Evolutionary conservation across 1,140 invertebrate genomes (phyloP).

Genomic region (Ceratina japonica): DNA sequence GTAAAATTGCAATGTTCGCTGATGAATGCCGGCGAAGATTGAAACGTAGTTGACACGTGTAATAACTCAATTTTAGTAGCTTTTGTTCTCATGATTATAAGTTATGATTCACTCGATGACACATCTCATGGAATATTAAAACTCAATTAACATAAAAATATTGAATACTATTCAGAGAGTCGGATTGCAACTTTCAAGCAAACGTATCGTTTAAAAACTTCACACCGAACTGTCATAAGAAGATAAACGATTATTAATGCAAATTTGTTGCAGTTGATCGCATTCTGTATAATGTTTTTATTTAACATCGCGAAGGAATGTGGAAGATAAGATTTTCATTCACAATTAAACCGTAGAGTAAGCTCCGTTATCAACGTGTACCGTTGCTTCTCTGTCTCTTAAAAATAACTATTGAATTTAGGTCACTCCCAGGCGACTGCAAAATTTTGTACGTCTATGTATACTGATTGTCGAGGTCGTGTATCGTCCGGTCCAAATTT

Average conservation of each 20-base stretch:
- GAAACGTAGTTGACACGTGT: neutral
- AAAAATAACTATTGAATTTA: slow-evolving; percentile 36
- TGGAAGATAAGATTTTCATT: slow-evolving; percentile 11
- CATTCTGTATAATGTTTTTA: too few relatives aligned
- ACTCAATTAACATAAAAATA: neutral
- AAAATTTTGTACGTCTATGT: slow-evolving; percentile 11
- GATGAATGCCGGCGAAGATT: too few relatives aligned
- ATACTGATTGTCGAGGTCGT: neutral
- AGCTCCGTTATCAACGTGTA: slow-evolving; percentile 12
- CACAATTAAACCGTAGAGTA: neutral
- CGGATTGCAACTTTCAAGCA: neutral
- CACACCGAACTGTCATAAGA: too few relatives aligned
- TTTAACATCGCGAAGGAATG: too few relatives aligned
- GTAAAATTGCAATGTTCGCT: too few relatives aligned
- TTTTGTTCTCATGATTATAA: neutral
- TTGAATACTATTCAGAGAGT: too few relatives aligned
- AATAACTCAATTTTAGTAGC: neutral
- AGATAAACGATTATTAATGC: too few relatives aligned
- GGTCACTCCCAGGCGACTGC: slow-evolving; percentile 3
- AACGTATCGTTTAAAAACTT: neutral
- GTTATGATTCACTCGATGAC: neutral
- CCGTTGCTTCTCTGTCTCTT: neutral
- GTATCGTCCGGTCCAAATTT: too few relatives aligned
- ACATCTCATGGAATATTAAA: neutral
- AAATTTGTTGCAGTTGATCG: too few relatives aligned